Percentiles rank a stretch among this genome's conserved stretches.
Conservation (phyloP, 2,888 invertebrate species). For the Callyntrura sp. region DNA sequence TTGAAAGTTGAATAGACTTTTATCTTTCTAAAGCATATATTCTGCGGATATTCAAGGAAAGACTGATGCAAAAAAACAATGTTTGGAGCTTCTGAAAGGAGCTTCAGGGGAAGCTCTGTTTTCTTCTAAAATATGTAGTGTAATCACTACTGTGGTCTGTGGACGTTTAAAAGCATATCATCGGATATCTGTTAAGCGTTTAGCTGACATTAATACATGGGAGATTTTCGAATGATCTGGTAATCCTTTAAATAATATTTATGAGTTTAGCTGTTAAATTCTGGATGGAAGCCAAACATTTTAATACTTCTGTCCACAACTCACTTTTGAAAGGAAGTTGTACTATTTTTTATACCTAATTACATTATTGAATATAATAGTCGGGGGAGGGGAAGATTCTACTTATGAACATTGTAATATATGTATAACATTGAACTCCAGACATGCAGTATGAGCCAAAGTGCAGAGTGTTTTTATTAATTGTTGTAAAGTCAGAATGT, state of each 20-base stretch:
- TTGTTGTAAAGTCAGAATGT: too few relatives aligned
- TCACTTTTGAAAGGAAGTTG: not conserved
- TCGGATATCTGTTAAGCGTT: constrained; percentile 5
- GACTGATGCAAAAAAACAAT: too few relatives aligned
- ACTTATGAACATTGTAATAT: too few relatives aligned
- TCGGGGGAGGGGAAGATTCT: too few relatives aligned
- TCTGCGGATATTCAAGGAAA: not conserved
- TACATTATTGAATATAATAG: too few relatives aligned
- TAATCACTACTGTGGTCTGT: constrained; percentile 34
- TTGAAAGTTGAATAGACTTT: constrained; percentile 43
- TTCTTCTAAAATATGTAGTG: not conserved
- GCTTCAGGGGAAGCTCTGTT: constrained; percentile 6
- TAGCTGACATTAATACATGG: too few relatives aligned
- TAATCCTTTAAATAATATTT: constrained; percentile 46
- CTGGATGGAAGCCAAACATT: constrained; percentile 9
- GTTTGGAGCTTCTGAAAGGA: not conserved
- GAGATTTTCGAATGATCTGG: constrained; percentile 22
- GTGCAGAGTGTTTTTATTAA: too few relatives aligned
- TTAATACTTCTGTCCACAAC: not conserved
- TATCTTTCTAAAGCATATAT: constrained; percentile 7
- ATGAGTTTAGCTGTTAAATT: not conserved
- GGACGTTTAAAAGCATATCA: not conserved
- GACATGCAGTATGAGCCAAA: too few relatives aligned
- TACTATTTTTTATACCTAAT: too few relatives aligned
- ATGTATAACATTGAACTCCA: too few relatives aligned